Evolutionary conservation across 92 coral and sea anemone genomes (phyloP).

Genomic region (Nematostella vectensis): DNA sequence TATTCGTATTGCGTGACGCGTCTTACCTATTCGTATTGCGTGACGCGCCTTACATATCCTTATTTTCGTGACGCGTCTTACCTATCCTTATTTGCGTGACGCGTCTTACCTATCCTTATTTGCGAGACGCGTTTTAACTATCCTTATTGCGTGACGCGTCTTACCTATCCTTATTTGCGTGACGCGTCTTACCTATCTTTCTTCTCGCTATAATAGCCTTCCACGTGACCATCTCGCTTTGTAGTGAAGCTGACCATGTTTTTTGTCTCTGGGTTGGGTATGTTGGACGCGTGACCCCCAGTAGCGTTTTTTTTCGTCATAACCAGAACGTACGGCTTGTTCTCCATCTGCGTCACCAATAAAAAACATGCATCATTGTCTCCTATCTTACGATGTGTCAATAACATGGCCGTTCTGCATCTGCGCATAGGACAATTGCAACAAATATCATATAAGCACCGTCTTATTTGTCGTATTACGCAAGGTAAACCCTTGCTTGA

Average conservation of each 20-base stretch:
- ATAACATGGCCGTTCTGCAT: no score
- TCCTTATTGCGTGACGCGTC: background rate
- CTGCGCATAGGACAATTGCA: no score
- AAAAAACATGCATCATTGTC: no score
- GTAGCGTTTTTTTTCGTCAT: slow-evolving; percentile 63
- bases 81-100: background rate
- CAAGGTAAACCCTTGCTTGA: no score
- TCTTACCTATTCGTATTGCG: no score
- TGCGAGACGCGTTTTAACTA: background rate
- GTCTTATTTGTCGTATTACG: no score
- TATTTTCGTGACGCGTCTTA: background rate
- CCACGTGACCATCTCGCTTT: slow-evolving; percentile 50
- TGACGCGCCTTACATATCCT: no score
- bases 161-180: background rate
- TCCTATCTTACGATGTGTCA: no score
- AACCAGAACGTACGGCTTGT: slow-evolving; percentile 35
- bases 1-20: no score
- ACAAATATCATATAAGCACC: no score
- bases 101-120: slow-evolving; percentile 23
- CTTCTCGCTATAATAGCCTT: slow-evolving; percentile 68
- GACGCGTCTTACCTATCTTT: slow-evolving; percentile 59
- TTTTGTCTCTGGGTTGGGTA: slow-evolving; percentile 30
- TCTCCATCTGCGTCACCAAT: slow-evolving; percentile 16
- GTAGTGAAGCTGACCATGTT: slow-evolving; percentile 73
- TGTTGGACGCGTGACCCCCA: slow-evolving; percentile 61